Conservation (phyloP, 1,140 invertebrate species). For the Pachyrhynchus sulphureomaculatus region DNA sequence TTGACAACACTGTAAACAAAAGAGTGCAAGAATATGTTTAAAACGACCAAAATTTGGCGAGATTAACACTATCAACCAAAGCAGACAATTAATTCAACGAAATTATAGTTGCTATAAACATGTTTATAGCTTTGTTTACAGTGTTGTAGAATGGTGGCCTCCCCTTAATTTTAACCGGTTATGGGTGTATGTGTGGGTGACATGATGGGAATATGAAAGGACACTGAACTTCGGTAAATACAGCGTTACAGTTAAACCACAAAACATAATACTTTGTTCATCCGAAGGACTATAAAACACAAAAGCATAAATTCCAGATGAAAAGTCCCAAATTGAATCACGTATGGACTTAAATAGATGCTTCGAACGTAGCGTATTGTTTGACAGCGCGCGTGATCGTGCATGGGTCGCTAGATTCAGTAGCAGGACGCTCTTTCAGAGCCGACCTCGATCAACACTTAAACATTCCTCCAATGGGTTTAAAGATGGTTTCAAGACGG, state of each 20-base stretch:
- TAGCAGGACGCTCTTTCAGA: neutral
- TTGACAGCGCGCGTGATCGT: constrained; percentile 3
- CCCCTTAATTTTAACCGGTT: too few species aligned
- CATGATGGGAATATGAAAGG: too few species aligned
- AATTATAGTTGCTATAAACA: too few species aligned
- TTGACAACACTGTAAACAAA: too few species aligned
- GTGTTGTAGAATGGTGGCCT: too few species aligned
- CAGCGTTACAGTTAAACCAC: neutral
- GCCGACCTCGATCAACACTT: neutral
- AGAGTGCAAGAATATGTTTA: too few species aligned
- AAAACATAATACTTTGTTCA: neutral
- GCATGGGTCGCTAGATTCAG: constrained; percentile 4
- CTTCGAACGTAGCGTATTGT: constrained; percentile 2
- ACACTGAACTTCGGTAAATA: too few species aligned
- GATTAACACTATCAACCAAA: too few species aligned
- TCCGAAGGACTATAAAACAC: neutral
- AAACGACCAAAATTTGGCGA: too few species aligned
- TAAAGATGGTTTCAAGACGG: neutral
- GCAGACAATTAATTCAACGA: too few species aligned
- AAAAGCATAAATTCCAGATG: neutral
- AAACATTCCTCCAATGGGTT: constrained; percentile 8
- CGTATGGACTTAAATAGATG: constrained; percentile 1
- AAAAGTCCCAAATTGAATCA: neutral
- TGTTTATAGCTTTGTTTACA: too few species aligned
- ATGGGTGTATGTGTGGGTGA: too few species aligned